These are phyloP conservation scores for Smithornis capensis DNA, from an alignment of 2,113 vertebrate species.

Conservation along the genomic window DNA sequence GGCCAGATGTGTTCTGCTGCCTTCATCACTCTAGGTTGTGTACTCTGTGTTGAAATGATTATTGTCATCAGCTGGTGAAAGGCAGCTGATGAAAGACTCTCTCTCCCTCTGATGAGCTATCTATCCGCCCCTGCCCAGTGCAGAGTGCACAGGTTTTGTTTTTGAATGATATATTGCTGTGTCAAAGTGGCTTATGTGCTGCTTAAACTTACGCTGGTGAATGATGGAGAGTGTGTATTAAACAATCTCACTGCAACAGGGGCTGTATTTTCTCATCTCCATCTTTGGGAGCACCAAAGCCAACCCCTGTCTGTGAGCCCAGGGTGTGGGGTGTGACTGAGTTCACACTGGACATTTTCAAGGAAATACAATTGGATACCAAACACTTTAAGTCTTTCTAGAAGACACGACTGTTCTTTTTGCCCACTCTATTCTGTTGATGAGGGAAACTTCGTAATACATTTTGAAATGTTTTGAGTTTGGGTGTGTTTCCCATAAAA, in stretches of 20 bases:
- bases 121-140: conserved; percentile 15
- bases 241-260: conserved; percentile 22
- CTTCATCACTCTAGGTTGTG: conserved; percentile 52
- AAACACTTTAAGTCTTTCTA: neutral
- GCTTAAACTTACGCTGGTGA: conserved; percentile 30
- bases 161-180: conserved; percentile 52
- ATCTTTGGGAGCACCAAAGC: neutral
- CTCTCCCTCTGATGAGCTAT: conserved; percentile 35
- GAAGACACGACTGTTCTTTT: neutral
- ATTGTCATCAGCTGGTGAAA: neutral
- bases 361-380: fast-evolving
- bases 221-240: conserved; percentile 37
- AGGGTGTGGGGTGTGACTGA: neutral
- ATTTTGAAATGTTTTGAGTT: neutral
- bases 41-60: conserved; percentile 57
- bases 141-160: conserved; percentile 53
- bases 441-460: neutral
- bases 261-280: conserved; percentile 29
- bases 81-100: conserved; percentile 45
- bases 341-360: neutral
- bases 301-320: fast-evolving
- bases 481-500: neutral
- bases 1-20: conserved; percentile 48
- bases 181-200: conserved; percentile 60
- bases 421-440: neutral